Base-by-base conservation (phyloP, 2,113 vertebrate species). In the Neodon shergylaensis region DNA sequence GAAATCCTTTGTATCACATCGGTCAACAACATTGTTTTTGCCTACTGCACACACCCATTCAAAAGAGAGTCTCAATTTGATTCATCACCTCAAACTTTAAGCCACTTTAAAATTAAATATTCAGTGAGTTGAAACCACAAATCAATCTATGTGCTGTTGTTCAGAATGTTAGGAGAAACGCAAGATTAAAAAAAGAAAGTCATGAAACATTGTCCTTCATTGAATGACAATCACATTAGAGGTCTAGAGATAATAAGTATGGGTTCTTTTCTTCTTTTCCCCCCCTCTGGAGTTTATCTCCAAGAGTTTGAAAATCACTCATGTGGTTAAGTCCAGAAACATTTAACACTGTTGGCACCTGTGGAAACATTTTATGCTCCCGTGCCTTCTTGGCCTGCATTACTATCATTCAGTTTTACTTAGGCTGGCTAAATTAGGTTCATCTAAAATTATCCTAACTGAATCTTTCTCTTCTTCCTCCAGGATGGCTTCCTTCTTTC, bases 21-120 rank as follows among this genome's bases (percentile, higher is more conserved):
- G 68, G 88, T 92, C 91, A 98, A 89, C 42, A 61, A 16, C 8
- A 68, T 76, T 95, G 49, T 22, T 95, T 96, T 96, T 93, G 88
- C 31, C 88, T 78, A 44, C 88, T 92, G 92, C 94, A 68, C 77
- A 90, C 77, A 73, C 22, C 72, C 7, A 44, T 11, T 65, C 39
- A 85, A 17, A 44, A 21, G 54, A 77, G 81, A 22, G 12, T 54
- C 61, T 61, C 82, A 31, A 49, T 82, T 91, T 97, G 79, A 88
- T 96, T 97, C 93, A 97, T 94, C 73, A 19, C 58, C 77, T 74
- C 39, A 21, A 65, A 61, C 83, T 90, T 96, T 88, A 39, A 19
- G 54, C 4, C 31, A 81, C 72, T 85, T 33, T 11, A 66, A 65
- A 85, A 47, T 66, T 92, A 94, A 94, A 87, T 79, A 92, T 70